These are phyloP conservation scores for Tangara arthus DNA, from an alignment of 2,797 vertebrate species.

Conservation along the genomic window DNA sequence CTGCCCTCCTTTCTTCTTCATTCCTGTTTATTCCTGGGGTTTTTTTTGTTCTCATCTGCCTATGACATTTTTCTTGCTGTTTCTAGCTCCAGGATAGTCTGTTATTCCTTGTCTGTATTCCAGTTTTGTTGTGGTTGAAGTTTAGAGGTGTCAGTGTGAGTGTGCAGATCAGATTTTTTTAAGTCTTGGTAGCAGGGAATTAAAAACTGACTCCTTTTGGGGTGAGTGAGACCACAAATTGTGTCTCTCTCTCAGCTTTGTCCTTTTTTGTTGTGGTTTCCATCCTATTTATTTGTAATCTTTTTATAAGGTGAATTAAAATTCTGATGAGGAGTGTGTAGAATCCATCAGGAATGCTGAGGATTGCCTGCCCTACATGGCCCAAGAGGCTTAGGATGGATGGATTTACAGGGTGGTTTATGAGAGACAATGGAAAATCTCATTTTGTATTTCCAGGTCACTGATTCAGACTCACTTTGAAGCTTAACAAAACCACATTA, in stretches of 20 bases:
- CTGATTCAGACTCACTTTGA: not conserved
- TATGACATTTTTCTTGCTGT: not conserved
- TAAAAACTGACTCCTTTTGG: not conserved
- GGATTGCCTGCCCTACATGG: not conserved
- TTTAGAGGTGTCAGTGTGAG: not conserved
- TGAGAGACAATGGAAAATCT: not conserved
- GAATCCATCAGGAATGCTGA: not conserved
- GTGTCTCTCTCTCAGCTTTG: not conserved
- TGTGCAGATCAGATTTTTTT: not conserved
- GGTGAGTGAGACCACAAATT: not conserved
- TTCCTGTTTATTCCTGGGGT: not conserved
- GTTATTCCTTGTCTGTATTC: not conserved
- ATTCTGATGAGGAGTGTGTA: not conserved
- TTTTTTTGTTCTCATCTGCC: not conserved
- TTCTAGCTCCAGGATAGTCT: not conserved
- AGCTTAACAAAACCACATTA: not conserved
- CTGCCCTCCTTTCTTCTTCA: not conserved
- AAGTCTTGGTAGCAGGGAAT: not conserved
- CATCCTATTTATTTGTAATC: not conserved
- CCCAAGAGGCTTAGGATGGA: not conserved
- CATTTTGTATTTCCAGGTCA: constrained; percentile 17
- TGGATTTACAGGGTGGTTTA: not conserved
- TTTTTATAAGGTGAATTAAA: not conserved
- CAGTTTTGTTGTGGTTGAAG: not conserved
- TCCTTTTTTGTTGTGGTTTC: not conserved